These are phyloP conservation scores for Rousettus leschenaultii DNA, from an alignment of 2,113 vertebrate genomes.

Conservation along the genomic window DNA sequence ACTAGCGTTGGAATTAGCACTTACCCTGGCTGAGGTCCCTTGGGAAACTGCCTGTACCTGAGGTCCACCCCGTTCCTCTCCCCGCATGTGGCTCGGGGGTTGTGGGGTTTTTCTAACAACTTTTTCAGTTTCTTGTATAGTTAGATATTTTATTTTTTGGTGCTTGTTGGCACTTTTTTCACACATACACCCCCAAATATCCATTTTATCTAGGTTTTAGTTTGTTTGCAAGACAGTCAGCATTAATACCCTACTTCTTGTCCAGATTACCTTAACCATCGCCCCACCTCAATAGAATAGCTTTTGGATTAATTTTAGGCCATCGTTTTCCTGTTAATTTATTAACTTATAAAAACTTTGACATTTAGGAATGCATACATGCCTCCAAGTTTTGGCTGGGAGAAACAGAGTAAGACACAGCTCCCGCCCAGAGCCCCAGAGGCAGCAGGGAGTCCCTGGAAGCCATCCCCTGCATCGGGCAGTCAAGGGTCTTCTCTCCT, in stretches of 20 bases:
- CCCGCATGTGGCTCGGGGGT: neutral
- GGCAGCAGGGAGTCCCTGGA: neutral
- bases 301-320: neutral
- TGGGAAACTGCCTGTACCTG: no score
- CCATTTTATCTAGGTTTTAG: neutral
- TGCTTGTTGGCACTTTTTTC: neutral
- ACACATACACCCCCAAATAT: fast-evolving
- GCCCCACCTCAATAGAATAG: neutral
- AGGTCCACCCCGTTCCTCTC: no score
- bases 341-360: neutral
- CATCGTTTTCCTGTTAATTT: neutral
- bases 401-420: neutral
- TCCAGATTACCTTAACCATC: neutral
- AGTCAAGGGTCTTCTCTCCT: neutral
- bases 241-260: neutral
- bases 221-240: neutral
- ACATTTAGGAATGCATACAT: neutral
- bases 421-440: neutral
- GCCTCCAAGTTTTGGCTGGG: neutral
- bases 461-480: neutral
- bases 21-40: neutral
- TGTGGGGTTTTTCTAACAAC: neutral
- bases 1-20: neutral
- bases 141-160: neutral
- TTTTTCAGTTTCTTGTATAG: neutral